These are phyloP conservation scores for Rostratula benghalensis DNA, from an alignment of 2,113 vertebrate species.

Conservation along the genomic window DNA sequence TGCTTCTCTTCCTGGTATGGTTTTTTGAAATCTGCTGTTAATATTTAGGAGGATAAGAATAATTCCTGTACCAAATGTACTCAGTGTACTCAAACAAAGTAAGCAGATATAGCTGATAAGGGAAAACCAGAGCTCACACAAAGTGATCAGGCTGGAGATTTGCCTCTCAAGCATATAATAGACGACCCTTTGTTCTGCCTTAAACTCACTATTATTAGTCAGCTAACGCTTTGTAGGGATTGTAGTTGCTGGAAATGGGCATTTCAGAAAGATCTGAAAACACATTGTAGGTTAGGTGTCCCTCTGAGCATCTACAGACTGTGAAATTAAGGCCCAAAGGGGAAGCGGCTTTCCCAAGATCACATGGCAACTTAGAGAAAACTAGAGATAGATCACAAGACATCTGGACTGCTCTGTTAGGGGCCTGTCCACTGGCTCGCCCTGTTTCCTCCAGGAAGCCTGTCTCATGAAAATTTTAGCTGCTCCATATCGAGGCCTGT, in stretches of 20 bases:
- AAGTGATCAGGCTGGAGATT: background rate
- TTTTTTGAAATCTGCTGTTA: background rate
- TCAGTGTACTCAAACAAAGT: background rate
- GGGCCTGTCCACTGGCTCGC: background rate
- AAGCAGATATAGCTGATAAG: background rate
- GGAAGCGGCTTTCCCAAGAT: background rate
- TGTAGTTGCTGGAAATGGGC: background rate
- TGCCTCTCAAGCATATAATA: background rate
- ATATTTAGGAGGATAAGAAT: background rate
- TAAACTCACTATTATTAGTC: background rate
- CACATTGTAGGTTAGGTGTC: background rate
- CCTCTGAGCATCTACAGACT: background rate
- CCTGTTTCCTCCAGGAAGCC: background rate
- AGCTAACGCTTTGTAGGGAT: background rate
- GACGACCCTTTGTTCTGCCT: background rate
- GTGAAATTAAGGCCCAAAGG: background rate
- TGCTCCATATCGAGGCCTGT: background rate
- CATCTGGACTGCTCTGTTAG: background rate
- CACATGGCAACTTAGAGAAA: background rate
- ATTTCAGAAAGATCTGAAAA: constrained; percentile 1
- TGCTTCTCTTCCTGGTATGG: background rate
- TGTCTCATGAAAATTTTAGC: background rate
- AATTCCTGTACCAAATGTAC: background rate
- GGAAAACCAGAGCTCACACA: background rate
- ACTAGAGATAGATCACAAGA: background rate